A percentile compares a stretch with the other conserved stretches of the same genome.
phyloP scores from a whole-genome alignment of 2,113 vertebrate genomes.

The Potamarius usumacintae region DNA sequence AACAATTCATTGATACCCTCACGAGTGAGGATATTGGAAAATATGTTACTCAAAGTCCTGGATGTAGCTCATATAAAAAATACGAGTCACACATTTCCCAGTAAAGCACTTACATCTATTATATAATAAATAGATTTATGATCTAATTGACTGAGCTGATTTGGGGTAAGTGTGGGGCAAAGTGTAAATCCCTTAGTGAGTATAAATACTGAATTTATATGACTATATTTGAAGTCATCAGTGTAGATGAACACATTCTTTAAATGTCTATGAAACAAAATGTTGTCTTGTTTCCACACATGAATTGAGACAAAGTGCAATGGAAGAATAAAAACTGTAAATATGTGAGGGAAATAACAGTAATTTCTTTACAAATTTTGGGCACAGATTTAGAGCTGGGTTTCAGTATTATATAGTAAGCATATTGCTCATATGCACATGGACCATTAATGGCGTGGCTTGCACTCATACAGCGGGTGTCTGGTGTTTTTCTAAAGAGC shows the following conservation, averaged over 20 bases:
- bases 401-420: not conserved
- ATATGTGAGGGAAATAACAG: not conserved
- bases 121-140: too few relatives aligned
- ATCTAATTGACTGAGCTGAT: not conserved
- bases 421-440: not conserved
- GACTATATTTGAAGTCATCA: not conserved
- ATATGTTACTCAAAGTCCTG: too few relatives aligned
- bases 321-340: not conserved
- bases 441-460: too few relatives aligned
- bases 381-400: not conserved
- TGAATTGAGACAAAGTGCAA: not conserved
- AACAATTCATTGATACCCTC: too few relatives aligned
- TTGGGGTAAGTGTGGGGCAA: not conserved
- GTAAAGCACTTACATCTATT: too few relatives aligned
- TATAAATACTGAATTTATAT: not conserved
- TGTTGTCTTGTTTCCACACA: not conserved
- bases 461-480: too few relatives aligned
- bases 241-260: not conserved
- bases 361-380: not conserved
- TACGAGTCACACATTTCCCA: too few relatives aligned
- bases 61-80: too few relatives aligned
- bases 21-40: too few relatives aligned
- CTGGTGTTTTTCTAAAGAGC: not conserved
- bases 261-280: not conserved
- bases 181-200: not conserved